phyloP scores from a whole-genome alignment of 1,140 invertebrate species.

The Scaptomyza montana region DNA sequence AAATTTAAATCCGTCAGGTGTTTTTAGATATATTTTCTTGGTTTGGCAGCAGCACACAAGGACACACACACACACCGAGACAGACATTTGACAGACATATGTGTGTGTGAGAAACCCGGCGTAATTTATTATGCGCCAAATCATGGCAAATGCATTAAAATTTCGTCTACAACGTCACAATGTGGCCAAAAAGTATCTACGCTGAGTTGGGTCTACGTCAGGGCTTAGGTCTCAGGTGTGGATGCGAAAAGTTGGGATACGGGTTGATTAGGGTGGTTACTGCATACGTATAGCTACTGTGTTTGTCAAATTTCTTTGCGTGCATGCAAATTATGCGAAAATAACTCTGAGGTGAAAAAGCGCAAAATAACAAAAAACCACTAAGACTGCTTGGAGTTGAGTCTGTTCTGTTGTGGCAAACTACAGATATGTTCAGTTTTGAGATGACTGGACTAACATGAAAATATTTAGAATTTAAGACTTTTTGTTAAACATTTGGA shows the following conservation, averaged over 20 bases:
- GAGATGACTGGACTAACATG: neutral
- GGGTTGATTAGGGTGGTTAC: constrained; percentile 21
- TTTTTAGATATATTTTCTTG: constrained; percentile 45
- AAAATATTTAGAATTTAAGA: too few relatives aligned
- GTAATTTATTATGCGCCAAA: constrained; percentile 76
- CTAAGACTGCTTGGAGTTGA: neutral
- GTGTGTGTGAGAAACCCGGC: constrained; percentile 20
- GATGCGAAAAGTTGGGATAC: neutral
- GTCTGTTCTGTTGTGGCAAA: too few relatives aligned
- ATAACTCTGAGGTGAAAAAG: constrained; percentile 18
- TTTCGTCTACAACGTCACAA: constrained; percentile 60
- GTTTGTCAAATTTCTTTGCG: constrained; percentile 69
- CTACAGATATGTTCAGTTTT: neutral
- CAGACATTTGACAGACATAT: constrained; percentile 25
- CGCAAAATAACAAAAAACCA: constrained; percentile 8
- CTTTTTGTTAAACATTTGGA: too few relatives aligned
- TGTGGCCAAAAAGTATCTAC: constrained; percentile 72
- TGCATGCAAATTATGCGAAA: constrained; percentile 53
- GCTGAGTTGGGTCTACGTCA: constrained; percentile 52
- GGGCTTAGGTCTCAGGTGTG: constrained; percentile 5
- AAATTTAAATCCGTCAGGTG: constrained; percentile 75
- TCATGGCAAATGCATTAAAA: constrained; percentile 74
- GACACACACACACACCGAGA: constrained; percentile 32
- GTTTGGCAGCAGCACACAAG: constrained; percentile 22
- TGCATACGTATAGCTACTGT: constrained; percentile 38